Evolutionary conservation across 2,888 invertebrate species (phyloP), one percentile per base, ranked within the genome.

Genomic region (Lingula anatina): DNA sequence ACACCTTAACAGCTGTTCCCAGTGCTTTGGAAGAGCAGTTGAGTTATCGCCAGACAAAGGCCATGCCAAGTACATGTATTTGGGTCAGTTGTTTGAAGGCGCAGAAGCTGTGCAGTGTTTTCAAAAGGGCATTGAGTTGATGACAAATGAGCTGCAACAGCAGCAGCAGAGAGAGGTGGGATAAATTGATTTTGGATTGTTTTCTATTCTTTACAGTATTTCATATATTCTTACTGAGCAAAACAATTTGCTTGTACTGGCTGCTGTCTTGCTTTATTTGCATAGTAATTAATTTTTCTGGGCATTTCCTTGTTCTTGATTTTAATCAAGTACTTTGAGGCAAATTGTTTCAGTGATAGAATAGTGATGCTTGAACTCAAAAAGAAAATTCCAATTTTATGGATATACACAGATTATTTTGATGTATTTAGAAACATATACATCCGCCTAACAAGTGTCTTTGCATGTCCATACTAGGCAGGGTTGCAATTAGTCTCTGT

Each of bases 61-160:
- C 3, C 70, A 73, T 54, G 56, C 63, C n/a, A 79, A 79, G 55
- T 79, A 76, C 55, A 73, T 79, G 72, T 75, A 75, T 49, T 60
- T 79, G 48, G 79, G 75, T 3, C 79, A 79, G 56, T 60, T 79
- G 47, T 60, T 68, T 52, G 66, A 68, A 28, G 79, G 78, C 3
- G 59, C 65, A 21, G 70, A 76, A 21, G 70, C 79, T 5, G 64
- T 78, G 24, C 53, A 71, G 43, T 75, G 66, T 57, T 79, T 74
- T 52, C 64, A 66, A 50, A 75, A 76, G 50, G 79, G 78, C 9
- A 75, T 78, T 38, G 70, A 78, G 49, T 54, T 79, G 25, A 70
- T 79, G 67, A 46, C 68, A 39, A 61, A 66, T 45, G 28, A 42
- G 25, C 27, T 45, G 20, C 25, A 51, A 21, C 54, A 54, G 24